Evolutionary conservation across 2,888 invertebrate species (phyloP).

Genomic region (Muschampia plurimacula): DNA sequence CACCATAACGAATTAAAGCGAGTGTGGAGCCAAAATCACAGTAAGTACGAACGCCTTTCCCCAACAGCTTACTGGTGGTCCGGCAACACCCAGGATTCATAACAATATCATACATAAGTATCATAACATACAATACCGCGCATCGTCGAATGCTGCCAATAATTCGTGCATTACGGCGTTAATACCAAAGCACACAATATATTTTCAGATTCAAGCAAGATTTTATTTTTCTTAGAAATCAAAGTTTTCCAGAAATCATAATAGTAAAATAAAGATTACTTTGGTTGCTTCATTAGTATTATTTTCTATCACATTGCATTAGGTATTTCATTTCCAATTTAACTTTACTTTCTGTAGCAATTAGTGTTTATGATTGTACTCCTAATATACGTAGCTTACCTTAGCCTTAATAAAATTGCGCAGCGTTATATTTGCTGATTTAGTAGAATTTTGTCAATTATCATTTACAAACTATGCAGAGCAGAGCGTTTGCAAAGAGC

Average conservation of each 20-base stretch:
- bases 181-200: slow-evolving; percentile 16
- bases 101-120: slow-evolving; percentile 43
- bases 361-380: too few species aligned
- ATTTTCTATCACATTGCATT: too few species aligned
- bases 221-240: not conserved
- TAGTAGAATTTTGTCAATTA: too few species aligned
- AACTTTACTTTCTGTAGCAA: not conserved
- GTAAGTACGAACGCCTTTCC: slow-evolving; percentile 5
- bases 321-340: too few species aligned
- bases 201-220: not conserved
- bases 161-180: slow-evolving; percentile 53
- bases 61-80: slow-evolving; percentile 50
- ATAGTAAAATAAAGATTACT: not conserved
- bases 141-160: slow-evolving; percentile 59
- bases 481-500: too few species aligned
- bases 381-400: too few species aligned
- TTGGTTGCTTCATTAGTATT: too few species aligned
- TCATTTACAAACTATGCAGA: too few species aligned
- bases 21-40: slow-evolving; percentile 10
- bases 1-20: slow-evolving; percentile 12
- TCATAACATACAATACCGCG: not conserved
- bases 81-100: slow-evolving; percentile 46
- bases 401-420: too few species aligned
- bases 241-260: not conserved
- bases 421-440: too few species aligned